A percentile compares a stretch with the other conserved stretches of the same genome.
These are phyloP conservation scores for Eira barbara DNA, from an alignment of 2,113 vertebrate species.

Conservation along the genomic window DNA sequence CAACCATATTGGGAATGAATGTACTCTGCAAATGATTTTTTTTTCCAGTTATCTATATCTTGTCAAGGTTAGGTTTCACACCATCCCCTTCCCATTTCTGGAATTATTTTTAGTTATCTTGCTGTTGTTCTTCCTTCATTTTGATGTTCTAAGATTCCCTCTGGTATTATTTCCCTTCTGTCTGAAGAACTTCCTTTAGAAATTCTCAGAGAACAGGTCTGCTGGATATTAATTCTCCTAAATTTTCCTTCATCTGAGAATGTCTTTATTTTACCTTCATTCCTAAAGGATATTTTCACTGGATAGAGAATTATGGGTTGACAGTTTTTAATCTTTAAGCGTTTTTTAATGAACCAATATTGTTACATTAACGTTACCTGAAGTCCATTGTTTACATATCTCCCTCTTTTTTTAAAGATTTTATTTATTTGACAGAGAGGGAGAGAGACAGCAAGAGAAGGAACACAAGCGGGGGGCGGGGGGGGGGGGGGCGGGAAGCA, in stretches of 20 bases:
- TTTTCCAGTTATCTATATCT: background rate
- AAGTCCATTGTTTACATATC: background rate
- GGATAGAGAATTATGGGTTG: background rate
- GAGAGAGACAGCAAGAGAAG: too few species aligned
- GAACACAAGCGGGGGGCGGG: too few species aligned
- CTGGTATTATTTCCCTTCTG: slow-evolving; percentile 1
- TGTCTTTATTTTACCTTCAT: background rate
- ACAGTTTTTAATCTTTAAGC: background rate
- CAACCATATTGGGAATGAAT: background rate
- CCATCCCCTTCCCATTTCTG: background rate
- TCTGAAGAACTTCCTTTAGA: slow-evolving; percentile 45
- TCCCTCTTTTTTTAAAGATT: background rate
- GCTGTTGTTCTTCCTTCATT: slow-evolving; percentile 4
- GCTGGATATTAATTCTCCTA: background rate
- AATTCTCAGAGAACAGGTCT: background rate
- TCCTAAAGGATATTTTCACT: background rate
- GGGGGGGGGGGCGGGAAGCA: too few species aligned
- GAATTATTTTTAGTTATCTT: slow-evolving; percentile 18
- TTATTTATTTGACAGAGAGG: background rate
- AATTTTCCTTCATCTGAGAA: background rate
- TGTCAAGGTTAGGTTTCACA: background rate
- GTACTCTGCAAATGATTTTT: background rate
- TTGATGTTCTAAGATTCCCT: background rate
- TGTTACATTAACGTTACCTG: background rate
- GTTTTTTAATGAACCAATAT: background rate